Conservation (phyloP, 2,113 vertebrate genomes). For the Sorex fumeus region DNA sequence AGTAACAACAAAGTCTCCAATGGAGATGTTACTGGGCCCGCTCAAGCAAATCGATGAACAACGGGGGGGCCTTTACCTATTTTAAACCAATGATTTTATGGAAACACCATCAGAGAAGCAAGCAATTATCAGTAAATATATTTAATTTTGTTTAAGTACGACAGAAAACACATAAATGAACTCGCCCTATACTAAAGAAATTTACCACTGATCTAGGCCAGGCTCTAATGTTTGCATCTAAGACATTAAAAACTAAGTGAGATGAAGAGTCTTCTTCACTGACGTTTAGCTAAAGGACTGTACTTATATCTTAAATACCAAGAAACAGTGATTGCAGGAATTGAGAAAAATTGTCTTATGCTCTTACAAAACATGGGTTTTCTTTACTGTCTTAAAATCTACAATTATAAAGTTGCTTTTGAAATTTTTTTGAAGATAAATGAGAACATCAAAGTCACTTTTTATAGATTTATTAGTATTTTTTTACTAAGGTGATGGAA, state of each 20-base stretch:
- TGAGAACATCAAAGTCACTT: constrained; percentile 33
- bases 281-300: constrained; percentile 30
- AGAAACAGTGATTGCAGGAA: not conserved
- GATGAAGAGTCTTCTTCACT: constrained; percentile 24
- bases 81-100: no score
- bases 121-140: not conserved
- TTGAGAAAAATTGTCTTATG: constrained; percentile 10
- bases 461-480: not conserved
- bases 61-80: no score
- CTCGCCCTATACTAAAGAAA: constrained; percentile 33
- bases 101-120: rapidly evolving
- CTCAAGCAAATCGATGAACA: no score
- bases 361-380: not conserved
- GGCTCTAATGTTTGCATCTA: constrained; percentile 34
- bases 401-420: constrained; percentile 38
- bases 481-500: constrained; percentile 7
- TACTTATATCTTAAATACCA: not conserved
- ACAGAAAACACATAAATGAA: constrained; percentile 41
- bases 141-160: constrained; percentile 18
- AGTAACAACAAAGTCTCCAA: no score
- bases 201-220: constrained; percentile 7
- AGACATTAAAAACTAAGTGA: constrained; percentile 47
- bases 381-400: constrained; percentile 56
- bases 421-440: constrained; percentile 53
- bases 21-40: no score